phyloP scores from a whole-genome alignment of 2,888 invertebrate species.

The Charanyca ferruginea region DNA sequence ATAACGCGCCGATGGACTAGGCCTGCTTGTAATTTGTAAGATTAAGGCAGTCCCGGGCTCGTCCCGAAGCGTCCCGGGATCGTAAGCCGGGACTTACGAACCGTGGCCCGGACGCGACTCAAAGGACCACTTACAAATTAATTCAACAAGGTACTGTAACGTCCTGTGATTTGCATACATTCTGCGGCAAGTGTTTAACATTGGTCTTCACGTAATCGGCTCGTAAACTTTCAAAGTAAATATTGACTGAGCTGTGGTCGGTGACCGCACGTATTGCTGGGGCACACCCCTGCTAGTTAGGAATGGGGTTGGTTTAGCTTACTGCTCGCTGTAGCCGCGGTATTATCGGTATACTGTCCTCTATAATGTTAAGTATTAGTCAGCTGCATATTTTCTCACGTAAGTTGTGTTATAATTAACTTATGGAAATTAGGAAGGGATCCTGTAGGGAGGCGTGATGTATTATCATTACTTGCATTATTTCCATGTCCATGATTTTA shows the following conservation, averaged over 20 bases:
- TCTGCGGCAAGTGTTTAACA: slow-evolving; percentile 60
- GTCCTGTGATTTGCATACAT: slow-evolving; percentile 69
- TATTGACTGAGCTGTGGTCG: slow-evolving; percentile 51
- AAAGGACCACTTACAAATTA: slow-evolving; percentile 70
- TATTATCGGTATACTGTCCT: not conserved
- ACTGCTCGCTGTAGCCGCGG: not conserved
- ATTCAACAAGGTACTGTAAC: slow-evolving; percentile 68
- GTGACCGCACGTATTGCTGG: slow-evolving; percentile 39
- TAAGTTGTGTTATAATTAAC: slow-evolving; percentile 45
- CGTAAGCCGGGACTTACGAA: slow-evolving; percentile 65
- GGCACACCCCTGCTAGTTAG: slow-evolving; percentile 5
- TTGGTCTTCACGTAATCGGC: slow-evolving; percentile 57
- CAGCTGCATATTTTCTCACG: slow-evolving; percentile 40
- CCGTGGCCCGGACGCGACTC: slow-evolving; percentile 55
- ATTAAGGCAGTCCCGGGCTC: slow-evolving; percentile 61
- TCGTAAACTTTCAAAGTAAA: slow-evolving; percentile 54
- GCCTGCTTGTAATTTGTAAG: slow-evolving; percentile 70
- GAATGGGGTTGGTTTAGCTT: slow-evolving; percentile 17
- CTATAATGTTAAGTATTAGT: not conserved
- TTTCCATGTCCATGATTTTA: slow-evolving; percentile 13
- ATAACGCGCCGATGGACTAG: slow-evolving; percentile 70
- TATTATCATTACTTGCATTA: slow-evolving; percentile 45
- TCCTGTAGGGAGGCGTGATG: slow-evolving; percentile 4
- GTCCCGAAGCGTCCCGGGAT: slow-evolving; percentile 44
- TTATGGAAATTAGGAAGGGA: not conserved